phyloP scores from a whole-genome alignment of 2,888 invertebrate genomes.

The Athalia rosae region DNA sequence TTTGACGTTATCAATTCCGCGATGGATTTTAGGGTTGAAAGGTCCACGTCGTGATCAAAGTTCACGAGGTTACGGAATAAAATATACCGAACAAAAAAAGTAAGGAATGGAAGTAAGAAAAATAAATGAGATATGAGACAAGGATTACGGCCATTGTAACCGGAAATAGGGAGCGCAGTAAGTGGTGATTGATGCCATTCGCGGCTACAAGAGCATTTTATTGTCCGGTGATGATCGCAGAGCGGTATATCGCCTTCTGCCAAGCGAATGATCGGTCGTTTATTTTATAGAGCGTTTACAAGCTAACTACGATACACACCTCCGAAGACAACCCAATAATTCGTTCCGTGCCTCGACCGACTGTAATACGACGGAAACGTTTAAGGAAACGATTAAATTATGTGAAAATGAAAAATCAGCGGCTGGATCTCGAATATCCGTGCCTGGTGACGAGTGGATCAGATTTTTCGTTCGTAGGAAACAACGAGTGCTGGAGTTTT shows the following conservation, averaged over 20 bases:
- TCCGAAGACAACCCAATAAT: constrained; percentile 6
- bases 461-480: constrained; percentile 4
- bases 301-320: background rate
- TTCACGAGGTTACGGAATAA: constrained; percentile 13
- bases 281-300: background rate
- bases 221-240: constrained; percentile 35
- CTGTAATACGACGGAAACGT: background rate
- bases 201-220: constrained; percentile 20
- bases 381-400: no score
- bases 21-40: constrained; percentile 34
- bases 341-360: background rate
- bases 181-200: constrained; percentile 32
- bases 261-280: background rate
- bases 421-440: no score
- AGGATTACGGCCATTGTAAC: constrained; percentile 30
- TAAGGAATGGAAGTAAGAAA: constrained; percentile 2
- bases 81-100: constrained; percentile 3
- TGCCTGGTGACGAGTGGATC: constrained; percentile 7
- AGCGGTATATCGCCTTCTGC: background rate
- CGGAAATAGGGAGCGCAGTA: constrained; percentile 37
- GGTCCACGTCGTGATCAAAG: constrained; percentile 39
- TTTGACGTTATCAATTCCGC: constrained; percentile 41
- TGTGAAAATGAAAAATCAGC: no score
- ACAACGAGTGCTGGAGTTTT: background rate
- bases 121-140: constrained; percentile 27